Conservation (phyloP, 2,888 invertebrate genomes). For the Parnassius glacialis region DNA sequence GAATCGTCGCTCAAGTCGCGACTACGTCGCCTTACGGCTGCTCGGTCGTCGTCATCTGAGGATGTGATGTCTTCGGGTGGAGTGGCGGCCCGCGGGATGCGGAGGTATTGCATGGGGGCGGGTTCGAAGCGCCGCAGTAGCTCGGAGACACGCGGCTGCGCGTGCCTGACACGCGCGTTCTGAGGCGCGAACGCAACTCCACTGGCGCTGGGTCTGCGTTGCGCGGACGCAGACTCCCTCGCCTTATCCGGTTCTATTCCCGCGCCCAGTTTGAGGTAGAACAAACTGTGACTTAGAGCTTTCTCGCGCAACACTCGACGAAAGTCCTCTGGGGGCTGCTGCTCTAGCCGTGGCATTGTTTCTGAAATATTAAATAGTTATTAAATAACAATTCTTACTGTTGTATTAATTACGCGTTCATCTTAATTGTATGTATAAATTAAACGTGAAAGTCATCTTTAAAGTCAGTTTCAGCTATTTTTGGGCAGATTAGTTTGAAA, state of each 20-base stretch:
- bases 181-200: constrained; percentile 63
- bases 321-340: constrained; percentile 67
- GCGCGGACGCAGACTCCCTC: constrained; percentile 34
- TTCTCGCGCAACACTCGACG: constrained; percentile 74
- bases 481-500: too few relatives aligned
- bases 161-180: constrained; percentile 62
- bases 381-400: too few relatives aligned
- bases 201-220: constrained; percentile 48
- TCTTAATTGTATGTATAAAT: too few relatives aligned
- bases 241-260: constrained; percentile 51
- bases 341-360: constrained; percentile 68
- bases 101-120: constrained; percentile 73
- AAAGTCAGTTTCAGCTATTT: too few relatives aligned
- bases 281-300: constrained; percentile 73
- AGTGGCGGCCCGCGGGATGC: constrained; percentile 65
- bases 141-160: constrained; percentile 71
- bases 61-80: constrained; percentile 71
- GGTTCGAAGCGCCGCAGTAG: constrained; percentile 70
- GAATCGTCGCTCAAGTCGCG: constrained; percentile 79
- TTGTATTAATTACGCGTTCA: too few relatives aligned
- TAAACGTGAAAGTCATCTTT: too few relatives aligned
- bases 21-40: constrained; percentile 68
- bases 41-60: constrained; percentile 74
- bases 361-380: constrained; percentile 31
- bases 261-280: constrained; percentile 72